Evolutionary conservation across 2,113 vertebrate species (phyloP).

Genomic region (Geothlypis trichas): DNA sequence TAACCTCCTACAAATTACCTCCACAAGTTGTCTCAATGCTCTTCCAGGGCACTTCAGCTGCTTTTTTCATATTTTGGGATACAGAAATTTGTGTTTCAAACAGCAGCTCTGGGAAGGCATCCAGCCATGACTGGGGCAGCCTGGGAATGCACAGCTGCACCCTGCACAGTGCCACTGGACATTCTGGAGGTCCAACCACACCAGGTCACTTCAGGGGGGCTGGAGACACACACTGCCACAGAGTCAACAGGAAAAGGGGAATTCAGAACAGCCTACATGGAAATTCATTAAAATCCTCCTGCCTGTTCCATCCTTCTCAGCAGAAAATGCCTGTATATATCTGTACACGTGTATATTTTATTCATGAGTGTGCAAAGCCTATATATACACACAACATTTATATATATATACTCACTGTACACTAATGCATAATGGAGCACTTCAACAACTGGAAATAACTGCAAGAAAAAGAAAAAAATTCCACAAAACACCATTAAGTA

Average conservation of each 20-base stretch:
- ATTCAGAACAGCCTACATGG: neutral
- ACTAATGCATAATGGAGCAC: neutral
- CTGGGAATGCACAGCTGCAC: neutral
- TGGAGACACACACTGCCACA: neutral
- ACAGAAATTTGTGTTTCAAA: neutral
- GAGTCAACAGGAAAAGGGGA: neutral
- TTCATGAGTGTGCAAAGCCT: neutral
- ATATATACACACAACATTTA: neutral
- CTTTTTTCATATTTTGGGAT: neutral
- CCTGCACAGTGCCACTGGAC: no score
- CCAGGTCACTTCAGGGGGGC: neutral
- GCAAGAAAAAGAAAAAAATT: neutral
- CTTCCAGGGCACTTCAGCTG: neutral
- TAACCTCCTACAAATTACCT: neutral
- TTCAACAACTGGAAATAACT: neutral
- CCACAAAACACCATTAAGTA: neutral
- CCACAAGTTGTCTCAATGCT: neutral
- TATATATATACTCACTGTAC: neutral
- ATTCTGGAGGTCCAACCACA: fast-evolving
- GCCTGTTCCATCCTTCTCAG: neutral
- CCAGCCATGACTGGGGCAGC: neutral
- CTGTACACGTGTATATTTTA: neutral
- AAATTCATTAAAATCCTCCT: neutral
- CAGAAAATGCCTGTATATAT: neutral
- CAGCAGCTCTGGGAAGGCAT: neutral